Evolutionary conservation across 2,888 invertebrate species (phyloP).

Genomic region (Sminthurinus aureus): DNA sequence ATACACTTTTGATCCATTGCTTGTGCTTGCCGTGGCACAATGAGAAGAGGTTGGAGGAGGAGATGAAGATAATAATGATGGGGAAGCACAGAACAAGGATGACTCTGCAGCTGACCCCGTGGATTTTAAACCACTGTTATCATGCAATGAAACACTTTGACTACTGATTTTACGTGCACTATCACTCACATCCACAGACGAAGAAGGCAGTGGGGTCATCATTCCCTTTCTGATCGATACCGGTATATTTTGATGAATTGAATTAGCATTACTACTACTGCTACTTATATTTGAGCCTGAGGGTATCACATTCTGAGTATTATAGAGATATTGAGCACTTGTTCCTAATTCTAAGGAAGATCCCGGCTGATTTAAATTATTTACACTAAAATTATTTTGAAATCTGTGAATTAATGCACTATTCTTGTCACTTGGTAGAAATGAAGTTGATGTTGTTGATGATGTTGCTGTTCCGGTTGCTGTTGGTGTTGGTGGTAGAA

Average conservation of each 20-base stretch:
- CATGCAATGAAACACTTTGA: neutral
- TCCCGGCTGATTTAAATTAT: neutral
- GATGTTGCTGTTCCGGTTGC: too few species aligned
- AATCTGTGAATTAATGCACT: neutral
- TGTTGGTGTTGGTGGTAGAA: neutral
- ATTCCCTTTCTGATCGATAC: neutral
- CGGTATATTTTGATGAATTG: neutral
- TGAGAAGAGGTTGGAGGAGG: neutral
- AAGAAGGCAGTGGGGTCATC: neutral
- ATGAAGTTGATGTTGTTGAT: neutral
- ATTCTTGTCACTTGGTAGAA: constrained; percentile 18
- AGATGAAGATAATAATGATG: neutral
- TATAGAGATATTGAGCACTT: too few species aligned
- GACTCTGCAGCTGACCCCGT: neutral
- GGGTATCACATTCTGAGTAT: neutral
- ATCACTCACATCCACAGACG: too few species aligned
- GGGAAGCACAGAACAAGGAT: neutral
- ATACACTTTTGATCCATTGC: constrained; percentile 51
- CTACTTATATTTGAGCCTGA: neutral
- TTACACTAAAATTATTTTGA: neutral
- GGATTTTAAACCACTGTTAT: neutral
- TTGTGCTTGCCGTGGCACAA: neutral
- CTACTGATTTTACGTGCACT: neutral
- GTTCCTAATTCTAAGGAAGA: neutral
- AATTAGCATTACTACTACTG: neutral